These are phyloP conservation scores for Dunckerocampus dactyliophorus DNA, from an alignment of 2,113 vertebrate genomes.

Conservation along the genomic window DNA sequence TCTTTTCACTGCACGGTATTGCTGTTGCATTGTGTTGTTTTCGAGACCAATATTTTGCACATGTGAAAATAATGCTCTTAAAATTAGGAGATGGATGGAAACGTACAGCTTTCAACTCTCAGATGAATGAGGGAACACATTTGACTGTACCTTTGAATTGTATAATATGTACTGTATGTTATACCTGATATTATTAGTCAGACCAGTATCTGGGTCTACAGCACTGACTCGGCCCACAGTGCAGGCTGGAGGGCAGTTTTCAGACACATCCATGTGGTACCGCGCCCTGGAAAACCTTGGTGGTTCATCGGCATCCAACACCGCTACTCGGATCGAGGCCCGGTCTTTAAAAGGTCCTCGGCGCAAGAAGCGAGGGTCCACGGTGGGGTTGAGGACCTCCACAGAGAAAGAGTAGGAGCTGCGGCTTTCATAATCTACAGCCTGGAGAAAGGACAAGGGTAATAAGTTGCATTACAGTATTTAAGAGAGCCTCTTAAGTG, in stretches of 20 bases:
- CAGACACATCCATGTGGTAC: constrained; percentile 81
- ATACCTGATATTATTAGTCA: constrained; percentile 83
- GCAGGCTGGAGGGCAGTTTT: constrained; percentile 80
- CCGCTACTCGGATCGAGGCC: constrained; percentile 76
- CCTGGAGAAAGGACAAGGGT: constrained; percentile 48
- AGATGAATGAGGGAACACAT: background rate
- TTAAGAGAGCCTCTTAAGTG: background rate
- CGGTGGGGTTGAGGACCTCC: constrained; percentile 85
- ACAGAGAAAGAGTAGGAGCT: constrained; percentile 84
- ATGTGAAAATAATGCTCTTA: background rate
- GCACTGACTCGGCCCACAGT: constrained; percentile 79
- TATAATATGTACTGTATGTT: too few relatives aligned
- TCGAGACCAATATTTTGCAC: too few relatives aligned
- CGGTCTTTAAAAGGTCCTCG: constrained; percentile 86
- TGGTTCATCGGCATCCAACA: constrained; percentile 84
- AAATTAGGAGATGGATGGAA: background rate
- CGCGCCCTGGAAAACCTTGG: constrained; percentile 77
- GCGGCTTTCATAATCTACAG: constrained; percentile 83
- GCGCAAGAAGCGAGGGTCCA: constrained; percentile 84
- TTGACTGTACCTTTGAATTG: background rate
- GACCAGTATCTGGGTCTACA: constrained; percentile 79
- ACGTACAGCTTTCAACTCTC: background rate
- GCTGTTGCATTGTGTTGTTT: too few relatives aligned
- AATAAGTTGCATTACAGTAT: background rate
- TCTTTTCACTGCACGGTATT: background rate